Percentiles rank a stretch among this genome's conserved stretches.
These are phyloP conservation scores for Crocallis elinguaria DNA, from an alignment of 2,888 invertebrate species.

Conservation along the genomic window DNA sequence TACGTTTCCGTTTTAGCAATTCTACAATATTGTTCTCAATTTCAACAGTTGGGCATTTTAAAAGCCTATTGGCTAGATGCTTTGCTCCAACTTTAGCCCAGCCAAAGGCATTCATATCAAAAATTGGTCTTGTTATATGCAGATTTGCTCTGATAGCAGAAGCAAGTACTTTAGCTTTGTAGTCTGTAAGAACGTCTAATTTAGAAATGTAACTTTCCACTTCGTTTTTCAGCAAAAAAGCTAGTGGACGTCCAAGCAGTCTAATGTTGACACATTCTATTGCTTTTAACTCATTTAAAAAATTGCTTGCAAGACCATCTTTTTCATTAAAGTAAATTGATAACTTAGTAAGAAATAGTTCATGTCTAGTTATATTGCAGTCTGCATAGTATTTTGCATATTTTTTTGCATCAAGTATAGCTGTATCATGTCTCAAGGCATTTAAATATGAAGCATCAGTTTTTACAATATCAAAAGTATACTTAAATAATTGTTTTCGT, in stretches of 20 bases:
- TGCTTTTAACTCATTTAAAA: slow-evolving; percentile 30
- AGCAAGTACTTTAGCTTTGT: slow-evolving; percentile 35
- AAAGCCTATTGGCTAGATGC: slow-evolving; percentile 50
- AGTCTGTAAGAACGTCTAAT: slow-evolving; percentile 26
- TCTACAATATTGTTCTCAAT: slow-evolving; percentile 37
- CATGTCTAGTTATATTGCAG: background rate
- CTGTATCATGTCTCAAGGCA: slow-evolving; percentile 56
- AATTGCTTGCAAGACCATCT: slow-evolving; percentile 49
- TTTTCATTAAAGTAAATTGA: slow-evolving; percentile 57
- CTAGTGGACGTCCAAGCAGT: slow-evolving; percentile 25
- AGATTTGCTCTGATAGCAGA: slow-evolving; percentile 50
- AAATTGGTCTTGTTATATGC: slow-evolving; percentile 46
- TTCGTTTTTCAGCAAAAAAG: slow-evolving; percentile 25
- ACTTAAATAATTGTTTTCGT: slow-evolving; percentile 52
- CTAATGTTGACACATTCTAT: slow-evolving; percentile 4
- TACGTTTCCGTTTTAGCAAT: slow-evolving; percentile 46
- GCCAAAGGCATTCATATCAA: slow-evolving; percentile 45
- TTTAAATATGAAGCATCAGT: slow-evolving; percentile 61
- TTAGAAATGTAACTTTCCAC: slow-evolving; percentile 20
- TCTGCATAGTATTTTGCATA: slow-evolving; percentile 1
- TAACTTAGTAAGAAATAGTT: slow-evolving; percentile 52
- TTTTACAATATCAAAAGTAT: slow-evolving; percentile 50
- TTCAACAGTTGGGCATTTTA: slow-evolving; percentile 43
- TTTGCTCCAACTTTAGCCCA: slow-evolving; percentile 56
- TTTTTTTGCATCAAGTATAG: slow-evolving; percentile 36